Base-by-base conservation (phyloP, 2,113 vertebrate genomes). In the Silurus glanis region DNA sequence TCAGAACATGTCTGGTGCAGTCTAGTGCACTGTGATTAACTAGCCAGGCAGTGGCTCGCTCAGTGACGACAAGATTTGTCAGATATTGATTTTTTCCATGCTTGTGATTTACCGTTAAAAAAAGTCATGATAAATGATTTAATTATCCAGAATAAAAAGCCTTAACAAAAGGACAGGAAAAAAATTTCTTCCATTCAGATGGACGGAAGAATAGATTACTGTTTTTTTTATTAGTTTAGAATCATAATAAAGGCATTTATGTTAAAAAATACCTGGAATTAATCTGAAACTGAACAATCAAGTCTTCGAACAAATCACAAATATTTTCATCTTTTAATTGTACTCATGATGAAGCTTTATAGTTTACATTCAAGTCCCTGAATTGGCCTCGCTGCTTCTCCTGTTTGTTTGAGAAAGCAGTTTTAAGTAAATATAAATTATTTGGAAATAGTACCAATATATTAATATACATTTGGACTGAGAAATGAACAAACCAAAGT, bases 1-100 rank as follows among this genome's bases (percentile, higher is more conserved):
- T 80, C 79, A 86, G 61, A 72, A n/a, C n/a, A 53, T 61, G 12
- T 84, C 55, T 21, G 58, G 74, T 67, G 74, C 51, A 17, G 12
- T 84, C 55, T 21, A 69, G 74, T 67, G 74, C 51, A 17, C 4
- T 80, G 51, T 58, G 55, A 69, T 19, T 80, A 80, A 85, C 56
- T 61, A 6, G 78, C 28, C 28, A 80, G 45, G 58, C 56, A 61
- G 17, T 80, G 56, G 28, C 58, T 61, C 47, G 67, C 61, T 28
- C 25, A 6, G 7, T 51, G 56, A 47, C 78, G 6, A 6, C 78
- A 47, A 61, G 78, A 19, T 19, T 61, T 80, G 9, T 17, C 28
- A 80, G 16, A 80, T 80, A 80, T 80, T 37, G 76, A 79, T 79
- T 56, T 79, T 53, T 28, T 17, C 17, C 71, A 17, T 49, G 9